These are phyloP conservation scores for Timema podura DNA, from an alignment of 2,888 invertebrate species.

Conservation along the genomic window DNA sequence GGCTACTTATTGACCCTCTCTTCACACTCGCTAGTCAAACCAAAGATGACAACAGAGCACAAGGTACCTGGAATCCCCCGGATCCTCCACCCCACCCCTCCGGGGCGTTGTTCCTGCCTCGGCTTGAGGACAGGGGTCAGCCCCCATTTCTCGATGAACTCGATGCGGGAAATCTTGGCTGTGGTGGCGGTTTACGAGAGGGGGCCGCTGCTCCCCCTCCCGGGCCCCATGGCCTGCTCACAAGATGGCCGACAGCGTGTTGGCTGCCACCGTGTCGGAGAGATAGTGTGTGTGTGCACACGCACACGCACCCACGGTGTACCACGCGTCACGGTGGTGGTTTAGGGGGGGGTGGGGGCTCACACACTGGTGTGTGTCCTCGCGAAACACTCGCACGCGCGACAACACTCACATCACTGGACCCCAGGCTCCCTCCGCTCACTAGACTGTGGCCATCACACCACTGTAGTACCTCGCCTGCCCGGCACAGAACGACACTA, in stretches of 20 bases:
- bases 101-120: conserved; percentile 89
- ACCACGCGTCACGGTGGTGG: neutral
- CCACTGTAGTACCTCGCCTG: neutral
- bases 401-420: no score
- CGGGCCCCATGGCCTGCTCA: conserved; percentile 51
- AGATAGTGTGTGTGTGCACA: neutral
- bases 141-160: conserved; percentile 97
- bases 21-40: no score
- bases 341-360: no score
- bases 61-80: conserved; percentile 65
- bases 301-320: neutral
- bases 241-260: conserved; percentile 26
- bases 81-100: conserved; percentile 63
- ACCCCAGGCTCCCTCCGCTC: no score
- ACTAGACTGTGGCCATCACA: neutral
- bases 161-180: conserved; percentile 96
- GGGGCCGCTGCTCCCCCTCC: conserved; percentile 58
- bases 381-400: no score
- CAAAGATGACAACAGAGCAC: no score
- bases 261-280: conserved; percentile 28
- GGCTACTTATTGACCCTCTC: no score
- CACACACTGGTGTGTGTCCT: no score
- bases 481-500: neutral
- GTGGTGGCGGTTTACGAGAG: conserved; percentile 56
- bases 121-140: conserved; percentile 96